Percentiles rank a stretch among this genome's conserved stretches.
Evolutionary conservation across 2,113 vertebrate genomes (phyloP).

Genomic region (Synchiropus splendidus): DNA sequence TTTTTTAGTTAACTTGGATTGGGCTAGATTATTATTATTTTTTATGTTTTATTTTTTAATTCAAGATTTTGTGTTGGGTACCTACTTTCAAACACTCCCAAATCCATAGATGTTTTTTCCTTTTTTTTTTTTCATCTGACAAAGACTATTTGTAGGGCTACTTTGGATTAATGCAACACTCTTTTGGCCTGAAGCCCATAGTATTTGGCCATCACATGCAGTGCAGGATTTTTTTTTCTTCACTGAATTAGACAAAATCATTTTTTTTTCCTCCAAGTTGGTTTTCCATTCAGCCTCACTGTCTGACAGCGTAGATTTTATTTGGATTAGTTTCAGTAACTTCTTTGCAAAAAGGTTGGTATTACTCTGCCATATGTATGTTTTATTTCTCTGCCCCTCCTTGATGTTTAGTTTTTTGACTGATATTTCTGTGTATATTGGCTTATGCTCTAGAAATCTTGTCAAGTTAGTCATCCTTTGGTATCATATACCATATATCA

Average conservation of each 20-base stretch:
- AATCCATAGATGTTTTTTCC: conserved; percentile 47
- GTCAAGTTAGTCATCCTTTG: too few relatives aligned
- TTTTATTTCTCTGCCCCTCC: conserved; percentile 74
- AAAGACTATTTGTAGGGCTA: conserved; percentile 48
- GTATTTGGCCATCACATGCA: conserved; percentile 48
- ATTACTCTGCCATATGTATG: conserved; percentile 96
- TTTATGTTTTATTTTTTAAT: conserved; percentile 11
- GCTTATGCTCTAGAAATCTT: too few relatives aligned
- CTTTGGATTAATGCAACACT: conserved; percentile 53
- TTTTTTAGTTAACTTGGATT: conserved; percentile 27
- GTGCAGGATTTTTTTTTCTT: conserved; percentile 43
- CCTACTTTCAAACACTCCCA: conserved; percentile 17
- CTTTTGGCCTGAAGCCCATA: conserved; percentile 37
- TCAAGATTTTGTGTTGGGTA: conserved; percentile 21
- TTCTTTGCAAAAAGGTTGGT: conserved; percentile 99
- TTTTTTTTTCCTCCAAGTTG: conserved; percentile 41
- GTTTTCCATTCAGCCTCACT: conserved; percentile 64
- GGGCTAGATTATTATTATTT: conserved; percentile 27
- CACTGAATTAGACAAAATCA: conserved; percentile 57
- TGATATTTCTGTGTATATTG: conserved; percentile 31
- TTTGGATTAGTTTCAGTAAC: conserved; percentile 99
- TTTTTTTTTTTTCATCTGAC: conserved; percentile 42
- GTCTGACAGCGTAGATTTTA: conserved; percentile 98
- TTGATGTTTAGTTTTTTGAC: conserved; percentile 51
- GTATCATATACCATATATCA: too few relatives aligned